Percentiles rank a stretch among this genome's conserved stretches.
These are phyloP conservation scores for Hydropsyche tenuis DNA, from an alignment of 1,140 invertebrate species.

Conservation along the genomic window DNA sequence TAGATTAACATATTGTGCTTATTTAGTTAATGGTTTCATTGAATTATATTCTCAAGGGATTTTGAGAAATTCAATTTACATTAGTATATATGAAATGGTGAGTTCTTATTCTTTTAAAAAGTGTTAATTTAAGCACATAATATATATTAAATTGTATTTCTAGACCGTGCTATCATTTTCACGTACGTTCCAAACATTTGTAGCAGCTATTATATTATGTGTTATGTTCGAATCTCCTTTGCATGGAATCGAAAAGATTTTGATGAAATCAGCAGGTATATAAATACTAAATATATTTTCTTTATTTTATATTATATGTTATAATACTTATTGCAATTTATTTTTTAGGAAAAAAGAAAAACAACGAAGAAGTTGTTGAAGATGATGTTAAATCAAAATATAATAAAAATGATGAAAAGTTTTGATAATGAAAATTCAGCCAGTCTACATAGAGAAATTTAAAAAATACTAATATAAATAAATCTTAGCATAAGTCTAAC, in stretches of 20 bases:
- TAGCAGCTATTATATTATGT: conserved; percentile 68
- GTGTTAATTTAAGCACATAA: background rate
- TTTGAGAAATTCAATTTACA: conserved; percentile 62
- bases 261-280: conserved; percentile 60
- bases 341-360: background rate
- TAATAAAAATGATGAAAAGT: conserved; percentile 48
- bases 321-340: background rate
- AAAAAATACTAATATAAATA: no score
- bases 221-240: conserved; percentile 74
- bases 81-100: conserved; percentile 62
- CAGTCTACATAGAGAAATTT: no score
- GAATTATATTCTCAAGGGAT: conserved; percentile 68
- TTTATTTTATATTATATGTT: no score
- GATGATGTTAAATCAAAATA: background rate
- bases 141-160: conserved; percentile 51
- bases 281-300: background rate
- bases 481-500: no score
- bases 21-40: conserved; percentile 72
- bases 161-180: conserved; percentile 64
- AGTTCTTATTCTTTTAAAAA: no score
- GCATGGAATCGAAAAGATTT: conserved; percentile 71
- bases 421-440: no score
- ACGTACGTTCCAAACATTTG: conserved; percentile 67
- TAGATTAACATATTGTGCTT: conserved; percentile 74
- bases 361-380: background rate